Percentiles rank a stretch among this genome's conserved stretches.
Conservation (phyloP, 2,888 invertebrate genomes). For the Leptinotarsa peninsularis region DNA sequence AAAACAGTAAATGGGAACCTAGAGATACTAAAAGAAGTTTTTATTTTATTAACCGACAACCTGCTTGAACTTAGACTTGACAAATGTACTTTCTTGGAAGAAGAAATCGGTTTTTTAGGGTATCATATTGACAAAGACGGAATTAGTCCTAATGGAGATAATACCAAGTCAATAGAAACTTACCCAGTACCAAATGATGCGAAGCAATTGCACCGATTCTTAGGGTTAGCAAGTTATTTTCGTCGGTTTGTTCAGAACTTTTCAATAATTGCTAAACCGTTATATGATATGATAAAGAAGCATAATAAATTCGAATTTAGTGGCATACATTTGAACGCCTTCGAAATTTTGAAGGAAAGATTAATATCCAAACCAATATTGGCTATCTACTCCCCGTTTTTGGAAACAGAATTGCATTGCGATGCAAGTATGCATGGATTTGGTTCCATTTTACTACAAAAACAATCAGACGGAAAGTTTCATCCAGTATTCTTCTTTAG, state of each 20-base stretch:
- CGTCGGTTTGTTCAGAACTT: conserved; percentile 45
- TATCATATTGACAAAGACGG: conserved; percentile 44
- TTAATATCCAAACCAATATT: conserved; percentile 51
- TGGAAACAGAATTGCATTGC: conserved; percentile 58
- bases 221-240: conserved; percentile 45
- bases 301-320: conserved; percentile 49
- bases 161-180: conserved; percentile 34
- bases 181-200: conserved; percentile 43
- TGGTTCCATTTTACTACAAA: conserved; percentile 57
- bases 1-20: neutral
- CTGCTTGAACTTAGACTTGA: neutral
- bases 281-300: conserved; percentile 52
- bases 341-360: conserved; percentile 40
- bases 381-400: conserved; percentile 53
- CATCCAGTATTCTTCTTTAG: conserved; percentile 59
- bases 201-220: conserved; percentile 39
- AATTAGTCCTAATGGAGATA: conserved; percentile 21
- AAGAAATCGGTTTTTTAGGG: conserved; percentile 50
- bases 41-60: neutral
- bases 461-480: conserved; percentile 49
- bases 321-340: conserved; percentile 39
- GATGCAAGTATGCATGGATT: conserved; percentile 57
- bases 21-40: conserved; percentile 26
- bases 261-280: conserved; percentile 49
- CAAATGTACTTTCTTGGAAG: conserved; percentile 1